Base-by-base conservation (phyloP, 2,888 invertebrate species). In the Diaphora mendica region DNA sequence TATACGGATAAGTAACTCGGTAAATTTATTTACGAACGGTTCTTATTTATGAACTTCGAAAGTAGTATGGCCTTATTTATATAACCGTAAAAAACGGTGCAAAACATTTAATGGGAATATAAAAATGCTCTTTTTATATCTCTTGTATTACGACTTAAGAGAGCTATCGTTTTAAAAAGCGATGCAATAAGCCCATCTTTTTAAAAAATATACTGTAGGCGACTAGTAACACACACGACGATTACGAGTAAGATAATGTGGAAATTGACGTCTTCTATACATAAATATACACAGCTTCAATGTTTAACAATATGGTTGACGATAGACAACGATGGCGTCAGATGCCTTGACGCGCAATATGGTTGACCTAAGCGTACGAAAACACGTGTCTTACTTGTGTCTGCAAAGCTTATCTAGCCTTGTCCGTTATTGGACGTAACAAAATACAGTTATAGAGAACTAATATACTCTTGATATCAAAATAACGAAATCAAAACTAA, bases 241-340 rank as follows among this genome's bases (percentile, higher is more conserved):
- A 26, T 1, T 26, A 4, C 4, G 0, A 62, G 30, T 30, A 17
- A 55, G n/a, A 71, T 42, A 59, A 44, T 62, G 35, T 73, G 42
- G 30, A 68, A 67, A 64, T 70, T 23, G 51, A 74, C 55, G 68
- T 75, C 59, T 77, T 82, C 74, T 9, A 42, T 82, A 82, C 74
- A 86, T 85, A 92, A 91, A 89, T 85, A 92, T 86, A 90, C 86
- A 88, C 82, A 79, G 77, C 71, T 76, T 81, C 72, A 79, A 89
- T 88, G 89, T 88, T 80, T 79, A 84, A 87, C 93, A 94, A 62
- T 62, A 62, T 62, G 62, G 62, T 30, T 62, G 62, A 62, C 62
- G 62, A 70, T 71, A 73, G 73, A 76, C 72, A 66, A 48, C 62
- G 51, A 51, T 71, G 15, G 39, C 74, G 74, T 75, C 71, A 75